Evolutionary conservation across 2,888 invertebrate species (phyloP).

Genomic region (Eremobia ochroleuca): DNA sequence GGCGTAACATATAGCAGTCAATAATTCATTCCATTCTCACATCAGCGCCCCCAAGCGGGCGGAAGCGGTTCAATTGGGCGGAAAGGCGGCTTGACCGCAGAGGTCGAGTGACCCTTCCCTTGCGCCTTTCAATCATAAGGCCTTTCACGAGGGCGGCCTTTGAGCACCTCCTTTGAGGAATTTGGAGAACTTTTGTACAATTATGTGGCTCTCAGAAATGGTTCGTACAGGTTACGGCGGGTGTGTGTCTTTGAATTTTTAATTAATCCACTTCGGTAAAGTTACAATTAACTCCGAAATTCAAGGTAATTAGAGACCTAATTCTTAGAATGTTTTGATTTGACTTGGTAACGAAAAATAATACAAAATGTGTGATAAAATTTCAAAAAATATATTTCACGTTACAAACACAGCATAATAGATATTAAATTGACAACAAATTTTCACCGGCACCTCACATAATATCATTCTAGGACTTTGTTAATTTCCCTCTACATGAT

Average conservation of each 20-base stretch:
- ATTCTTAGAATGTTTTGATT: background rate
- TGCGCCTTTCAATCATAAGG: conserved; percentile 81
- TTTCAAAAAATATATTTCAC: conserved; percentile 65
- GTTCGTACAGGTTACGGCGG: conserved; percentile 41
- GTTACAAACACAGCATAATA: conserved; percentile 63
- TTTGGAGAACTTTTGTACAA: conserved; percentile 66
- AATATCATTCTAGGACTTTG: conserved; percentile 40
- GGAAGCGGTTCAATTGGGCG: conserved; percentile 84
- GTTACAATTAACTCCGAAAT: conserved; percentile 18
- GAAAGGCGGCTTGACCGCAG: conserved; percentile 86
- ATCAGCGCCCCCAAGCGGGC: conserved; percentile 63
- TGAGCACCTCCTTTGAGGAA: conserved; percentile 72
- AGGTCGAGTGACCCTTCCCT: conserved; percentile 87
- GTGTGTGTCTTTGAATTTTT: conserved; percentile 36
- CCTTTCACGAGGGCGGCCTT: conserved; percentile 78
- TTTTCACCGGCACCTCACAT: conserved; percentile 58
- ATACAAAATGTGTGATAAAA: conserved; percentile 35
- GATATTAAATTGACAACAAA: conserved; percentile 62
- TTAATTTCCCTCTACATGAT: conserved; percentile 47
- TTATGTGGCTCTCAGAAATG: conserved; percentile 63
- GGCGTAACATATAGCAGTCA: conserved; percentile 56
- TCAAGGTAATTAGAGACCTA: conserved; percentile 9
- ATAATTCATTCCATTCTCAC: conserved; percentile 69
- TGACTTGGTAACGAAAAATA: conserved; percentile 9
- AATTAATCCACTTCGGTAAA: conserved; percentile 36